These are phyloP conservation scores for Hypomecis punctinalis DNA, from an alignment of 2,888 invertebrate species.

Conservation along the genomic window DNA sequence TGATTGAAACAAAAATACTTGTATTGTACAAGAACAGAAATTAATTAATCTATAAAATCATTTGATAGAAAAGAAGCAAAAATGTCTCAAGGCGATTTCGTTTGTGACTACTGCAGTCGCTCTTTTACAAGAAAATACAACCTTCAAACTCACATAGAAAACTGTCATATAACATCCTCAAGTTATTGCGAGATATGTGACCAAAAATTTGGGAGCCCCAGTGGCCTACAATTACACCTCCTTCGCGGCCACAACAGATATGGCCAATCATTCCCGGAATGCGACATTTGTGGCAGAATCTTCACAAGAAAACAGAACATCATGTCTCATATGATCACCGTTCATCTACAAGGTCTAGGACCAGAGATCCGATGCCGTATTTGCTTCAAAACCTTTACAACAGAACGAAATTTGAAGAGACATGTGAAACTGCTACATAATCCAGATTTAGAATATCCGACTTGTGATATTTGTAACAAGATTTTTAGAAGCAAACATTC, in stretches of 20 bases:
- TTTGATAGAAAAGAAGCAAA: background rate
- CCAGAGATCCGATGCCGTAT: slow-evolving; percentile 57
- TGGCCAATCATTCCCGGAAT: slow-evolving; percentile 66
- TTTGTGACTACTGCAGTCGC: slow-evolving; percentile 68
- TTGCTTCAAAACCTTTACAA: slow-evolving; percentile 66
- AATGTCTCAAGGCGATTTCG: slow-evolving; percentile 50
- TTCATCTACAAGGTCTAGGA: slow-evolving; percentile 61
- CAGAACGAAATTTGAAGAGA: slow-evolving; percentile 65
- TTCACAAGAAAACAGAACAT: slow-evolving; percentile 75
- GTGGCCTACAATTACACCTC: slow-evolving; percentile 63
- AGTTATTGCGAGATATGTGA: slow-evolving; percentile 67
- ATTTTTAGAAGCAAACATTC: slow-evolving; percentile 64
- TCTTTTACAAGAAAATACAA: slow-evolving; percentile 73
- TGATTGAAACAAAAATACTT: background rate
- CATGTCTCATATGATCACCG: slow-evolving; percentile 70
- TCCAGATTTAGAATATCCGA: slow-evolving; percentile 59
- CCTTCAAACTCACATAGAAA: slow-evolving; percentile 70
- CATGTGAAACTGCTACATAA: slow-evolving; percentile 68
- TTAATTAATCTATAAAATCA: background rate
- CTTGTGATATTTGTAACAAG: slow-evolving; percentile 65
- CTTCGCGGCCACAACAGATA: slow-evolving; percentile 66
- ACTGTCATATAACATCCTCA: slow-evolving; percentile 63
- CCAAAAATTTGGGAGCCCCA: slow-evolving; percentile 62
- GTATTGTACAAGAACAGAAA: background rate
- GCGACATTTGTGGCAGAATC: slow-evolving; percentile 70